Base-by-base conservation (phyloP, 2,888 invertebrate genomes). In the Anorthoa munda region DNA sequence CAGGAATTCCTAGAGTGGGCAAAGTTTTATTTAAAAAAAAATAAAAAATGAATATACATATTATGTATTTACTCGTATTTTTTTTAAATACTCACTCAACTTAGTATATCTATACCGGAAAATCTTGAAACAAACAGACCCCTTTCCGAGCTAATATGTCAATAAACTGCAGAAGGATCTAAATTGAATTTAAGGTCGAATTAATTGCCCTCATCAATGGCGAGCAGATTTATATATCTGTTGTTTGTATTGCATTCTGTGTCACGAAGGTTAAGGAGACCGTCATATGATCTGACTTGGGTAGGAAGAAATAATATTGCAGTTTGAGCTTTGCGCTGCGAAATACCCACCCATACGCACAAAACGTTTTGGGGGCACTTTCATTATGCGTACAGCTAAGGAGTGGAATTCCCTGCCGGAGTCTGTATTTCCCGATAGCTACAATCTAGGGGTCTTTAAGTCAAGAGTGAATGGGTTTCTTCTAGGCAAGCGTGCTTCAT, bases 161-260 rank as follows among this genome's bases (percentile, higher is more conserved):
- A 79, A 75, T 71, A 75, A 71, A 83, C 84, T 67, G 45, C 39
- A 51, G n/a, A 55, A 55, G 26, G 23, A 78, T 60, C 56, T 66
- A 68, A 81, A 85, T 87, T 86, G 71, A 68, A 70, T 80, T 73
- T 66, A 70, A 83, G 90, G 88, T 89, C 88, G 77, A 74, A 80
- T 74, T 82, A 84, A 85, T 90, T 90, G 88, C 77, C 86, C 83
- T 76, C 74, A 74, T 72, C 75, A 77, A 71, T 78, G n/a, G 73
- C 68, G 23, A 50, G 26, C 77, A 75, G 86, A 86, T 86, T 86
- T 84, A 80, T 75, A 58, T 66, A 61, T 60, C 31, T 65, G 58
- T 67, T 45, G 31, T 75, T 18, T 55, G 53, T 66, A 48, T 45
- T 75, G 58, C 60, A 83, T 72, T 71, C 63, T n/a, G 46, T 69